phyloP scores from a whole-genome alignment of 2,888 invertebrate species.

The Oxycera nigricornis region DNA sequence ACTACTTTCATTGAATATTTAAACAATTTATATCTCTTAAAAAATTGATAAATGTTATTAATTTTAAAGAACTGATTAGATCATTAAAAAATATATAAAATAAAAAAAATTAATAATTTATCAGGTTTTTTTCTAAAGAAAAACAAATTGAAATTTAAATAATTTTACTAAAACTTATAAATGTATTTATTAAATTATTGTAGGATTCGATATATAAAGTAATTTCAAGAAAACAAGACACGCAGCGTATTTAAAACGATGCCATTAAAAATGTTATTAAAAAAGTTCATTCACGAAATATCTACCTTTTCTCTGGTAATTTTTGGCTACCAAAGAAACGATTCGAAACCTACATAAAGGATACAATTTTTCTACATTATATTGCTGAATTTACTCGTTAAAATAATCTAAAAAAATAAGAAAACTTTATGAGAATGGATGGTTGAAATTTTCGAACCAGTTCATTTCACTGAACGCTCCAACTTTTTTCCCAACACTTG shows the following conservation, averaged over 20 bases:
- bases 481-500: background rate
- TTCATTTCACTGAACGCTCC: background rate
- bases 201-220: conserved; percentile 25
- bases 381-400: too few relatives aligned
- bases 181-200: conserved; percentile 31
- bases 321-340: conserved; percentile 49
- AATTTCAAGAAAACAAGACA: too few relatives aligned
- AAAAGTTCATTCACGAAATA: background rate
- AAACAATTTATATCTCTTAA: conserved; percentile 35
- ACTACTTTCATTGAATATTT: conserved; percentile 33
- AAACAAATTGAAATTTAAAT: conserved; percentile 28
- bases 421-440: too few relatives aligned
- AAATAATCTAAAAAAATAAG: too few relatives aligned
- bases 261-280: background rate
- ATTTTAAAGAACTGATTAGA: conserved; percentile 51
- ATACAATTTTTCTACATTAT: too few relatives aligned
- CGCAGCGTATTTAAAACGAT: background rate
- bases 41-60: conserved; percentile 45
- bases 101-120: conserved; percentile 44
- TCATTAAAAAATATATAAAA: conserved; percentile 44
- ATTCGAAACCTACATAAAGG: background rate
- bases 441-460: too few relatives aligned
- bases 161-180: conserved; percentile 20
- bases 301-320: conserved; percentile 42
- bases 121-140: conserved; percentile 12